Percentiles rank a stretch among this genome's conserved stretches.
Conservation (phyloP, 1,140 invertebrate species). For the Brachionus rubens region DNA sequence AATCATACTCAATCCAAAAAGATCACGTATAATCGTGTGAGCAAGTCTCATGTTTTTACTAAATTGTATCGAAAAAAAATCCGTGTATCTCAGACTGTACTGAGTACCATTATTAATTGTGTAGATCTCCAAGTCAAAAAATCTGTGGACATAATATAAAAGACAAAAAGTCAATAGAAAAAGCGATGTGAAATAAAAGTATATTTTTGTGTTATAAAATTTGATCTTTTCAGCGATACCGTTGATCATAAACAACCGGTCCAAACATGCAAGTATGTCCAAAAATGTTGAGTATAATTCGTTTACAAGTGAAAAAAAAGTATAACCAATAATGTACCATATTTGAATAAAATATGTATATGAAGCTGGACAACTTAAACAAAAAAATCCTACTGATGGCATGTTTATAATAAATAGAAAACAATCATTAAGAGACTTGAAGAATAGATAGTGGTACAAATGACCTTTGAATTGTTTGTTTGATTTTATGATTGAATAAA, state of each 20-base stretch:
- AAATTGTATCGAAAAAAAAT: neutral
- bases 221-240: neutral
- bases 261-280: constrained; percentile 18
- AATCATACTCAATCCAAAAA: neutral
- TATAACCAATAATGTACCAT: constrained; percentile 8
- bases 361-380: neutral
- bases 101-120: neutral
- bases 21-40: neutral
- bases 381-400: neutral
- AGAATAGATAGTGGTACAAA: neutral
- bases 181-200: neutral
- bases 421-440: neutral
- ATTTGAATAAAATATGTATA: neutral
- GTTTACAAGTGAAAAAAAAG: neutral
- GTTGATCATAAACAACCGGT: neutral
- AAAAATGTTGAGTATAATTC: constrained; percentile 24
- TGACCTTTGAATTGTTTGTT: neutral
- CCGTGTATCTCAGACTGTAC: neutral
- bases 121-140: constrained; percentile 25
- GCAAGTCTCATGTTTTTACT: neutral
- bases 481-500: constrained; percentile 19
- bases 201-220: neutral
- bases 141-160: constrained; percentile 2
- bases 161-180: neutral
- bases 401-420: neutral